A percentile compares a stretch with the other conserved stretches of the same genome.
phyloP scores from a whole-genome alignment of 2,888 invertebrate species.

The Rhamphomyia laevipes region DNA sequence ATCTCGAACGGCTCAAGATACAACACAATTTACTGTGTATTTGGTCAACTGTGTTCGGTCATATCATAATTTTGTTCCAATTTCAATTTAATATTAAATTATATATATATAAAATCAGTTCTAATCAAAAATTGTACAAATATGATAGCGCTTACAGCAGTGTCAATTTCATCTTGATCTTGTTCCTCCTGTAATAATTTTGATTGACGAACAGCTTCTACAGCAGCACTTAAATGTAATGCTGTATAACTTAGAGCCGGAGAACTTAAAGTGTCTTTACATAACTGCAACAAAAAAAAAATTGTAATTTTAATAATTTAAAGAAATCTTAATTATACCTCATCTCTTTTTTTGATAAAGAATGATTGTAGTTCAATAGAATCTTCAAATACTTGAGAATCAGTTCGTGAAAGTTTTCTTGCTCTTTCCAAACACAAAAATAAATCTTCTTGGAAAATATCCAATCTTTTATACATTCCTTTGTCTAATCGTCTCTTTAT shows the following conservation, averaged over 20 bases:
- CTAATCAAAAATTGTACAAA: too few species aligned
- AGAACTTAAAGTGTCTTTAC: constrained; percentile 69
- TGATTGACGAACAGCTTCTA: constrained; percentile 62
- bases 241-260: constrained; percentile 76
- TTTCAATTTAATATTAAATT: too few species aligned
- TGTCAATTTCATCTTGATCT: constrained; percentile 57
- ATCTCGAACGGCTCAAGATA: too few species aligned
- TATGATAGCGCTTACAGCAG: constrained; percentile 38
- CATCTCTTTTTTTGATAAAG: constrained; percentile 68
- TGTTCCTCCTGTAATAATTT: constrained; percentile 66
- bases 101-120: too few species aligned
- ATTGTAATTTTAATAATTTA: background rate
- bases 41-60: too few species aligned
- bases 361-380: constrained; percentile 84
- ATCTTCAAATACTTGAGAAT: constrained; percentile 94
- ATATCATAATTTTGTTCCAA: too few species aligned
- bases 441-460: constrained; percentile 93
- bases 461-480: constrained; percentile 83
- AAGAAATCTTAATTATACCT: constrained; percentile 18
- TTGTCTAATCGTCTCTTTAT: constrained; percentile 87
- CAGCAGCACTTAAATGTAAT: constrained; percentile 59
- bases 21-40: too few species aligned
- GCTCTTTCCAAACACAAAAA: constrained; percentile 88
- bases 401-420: constrained; percentile 73
- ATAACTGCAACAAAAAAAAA: constrained; percentile 41